Percentiles rank a stretch among this genome's conserved stretches.
phyloP scores from a whole-genome alignment of 2,797 vertebrate species.

The Acipenser ruthenus region DNA sequence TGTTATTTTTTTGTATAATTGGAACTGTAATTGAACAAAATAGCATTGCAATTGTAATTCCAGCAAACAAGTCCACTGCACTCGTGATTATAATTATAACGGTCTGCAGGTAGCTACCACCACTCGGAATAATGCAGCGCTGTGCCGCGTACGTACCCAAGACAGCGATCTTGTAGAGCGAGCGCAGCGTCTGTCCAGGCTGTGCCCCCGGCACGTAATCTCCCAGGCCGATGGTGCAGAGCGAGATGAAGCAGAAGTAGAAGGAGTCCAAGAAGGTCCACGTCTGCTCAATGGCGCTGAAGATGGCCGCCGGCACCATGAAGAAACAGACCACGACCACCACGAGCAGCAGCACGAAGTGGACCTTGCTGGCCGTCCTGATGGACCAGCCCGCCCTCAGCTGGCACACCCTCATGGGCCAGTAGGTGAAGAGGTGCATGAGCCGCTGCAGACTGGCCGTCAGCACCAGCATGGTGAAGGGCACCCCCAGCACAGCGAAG shows the following conservation, averaged over 20 bases:
- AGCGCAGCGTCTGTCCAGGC: constrained; percentile 50
- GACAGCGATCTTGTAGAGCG: constrained; percentile 73
- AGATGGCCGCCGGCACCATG: constrained; percentile 62
- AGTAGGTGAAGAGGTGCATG: constrained; percentile 56
- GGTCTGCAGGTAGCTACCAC: neutral
- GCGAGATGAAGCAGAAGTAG: constrained; percentile 87
- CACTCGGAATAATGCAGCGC: neutral
- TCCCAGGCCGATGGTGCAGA: constrained; percentile 83
- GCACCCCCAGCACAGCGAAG: constrained; percentile 76
- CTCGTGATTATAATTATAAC: neutral
- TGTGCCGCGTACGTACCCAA: constrained; percentile 61
- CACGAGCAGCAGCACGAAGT: constrained; percentile 56
- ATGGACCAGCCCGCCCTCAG: constrained; percentile 44
- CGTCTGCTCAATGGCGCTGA: constrained; percentile 55
- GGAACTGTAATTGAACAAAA: neutral
- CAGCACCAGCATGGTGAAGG: constrained; percentile 81
- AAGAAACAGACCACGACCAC: constrained; percentile 60
- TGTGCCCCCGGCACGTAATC: constrained; percentile 74
- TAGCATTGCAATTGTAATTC: neutral
- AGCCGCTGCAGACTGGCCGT: constrained; percentile 72
- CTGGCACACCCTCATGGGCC: constrained; percentile 53
- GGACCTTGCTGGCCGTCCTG: constrained; percentile 46
- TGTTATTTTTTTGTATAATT: neutral
- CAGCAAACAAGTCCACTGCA: neutral
- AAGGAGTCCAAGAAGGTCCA: constrained; percentile 80